These are phyloP conservation scores for Thaumatotibia leucotreta DNA, from an alignment of 1,140 invertebrate genomes.

Conservation along the genomic window DNA sequence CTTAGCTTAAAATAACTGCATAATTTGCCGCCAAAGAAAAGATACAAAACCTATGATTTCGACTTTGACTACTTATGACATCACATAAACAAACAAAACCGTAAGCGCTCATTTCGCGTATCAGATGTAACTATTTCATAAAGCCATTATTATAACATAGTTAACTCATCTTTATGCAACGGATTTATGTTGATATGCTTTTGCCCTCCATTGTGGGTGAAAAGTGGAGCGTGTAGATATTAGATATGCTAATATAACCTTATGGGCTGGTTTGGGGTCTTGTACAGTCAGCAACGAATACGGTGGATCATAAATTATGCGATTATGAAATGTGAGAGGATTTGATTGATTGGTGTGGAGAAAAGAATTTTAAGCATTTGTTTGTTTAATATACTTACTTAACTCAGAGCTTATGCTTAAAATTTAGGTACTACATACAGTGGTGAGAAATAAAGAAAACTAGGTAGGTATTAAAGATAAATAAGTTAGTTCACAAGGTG, in stretches of 20 bases:
- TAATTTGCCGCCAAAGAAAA: too few species aligned
- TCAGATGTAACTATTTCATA: background rate
- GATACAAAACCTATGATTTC: too few species aligned
- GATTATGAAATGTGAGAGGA: background rate
- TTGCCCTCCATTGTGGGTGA: slow-evolving; percentile 31
- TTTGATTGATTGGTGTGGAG: background rate
- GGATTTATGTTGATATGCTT: slow-evolving; percentile 25
- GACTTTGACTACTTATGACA: too few species aligned
- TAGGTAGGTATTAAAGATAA: too few species aligned
- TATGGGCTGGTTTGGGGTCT: background rate
- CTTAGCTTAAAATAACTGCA: too few species aligned
- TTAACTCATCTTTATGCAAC: slow-evolving; percentile 26
- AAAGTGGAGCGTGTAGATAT: slow-evolving; percentile 42
- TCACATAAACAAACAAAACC: background rate
- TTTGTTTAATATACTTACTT: too few species aligned
- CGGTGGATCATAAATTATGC: background rate
- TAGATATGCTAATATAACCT: slow-evolving; percentile 39
- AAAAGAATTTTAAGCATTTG: background rate
- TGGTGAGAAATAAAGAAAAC: too few species aligned
- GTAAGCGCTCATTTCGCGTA: background rate
- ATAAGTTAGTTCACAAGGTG: too few species aligned
- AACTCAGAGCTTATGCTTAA: too few species aligned
- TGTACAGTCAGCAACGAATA: background rate
- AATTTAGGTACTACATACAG: too few species aligned
- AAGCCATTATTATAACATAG: slow-evolving; percentile 19